phyloP scores from a whole-genome alignment of 2,888 invertebrate genomes.

The Neocrepidodera transversa region DNA sequence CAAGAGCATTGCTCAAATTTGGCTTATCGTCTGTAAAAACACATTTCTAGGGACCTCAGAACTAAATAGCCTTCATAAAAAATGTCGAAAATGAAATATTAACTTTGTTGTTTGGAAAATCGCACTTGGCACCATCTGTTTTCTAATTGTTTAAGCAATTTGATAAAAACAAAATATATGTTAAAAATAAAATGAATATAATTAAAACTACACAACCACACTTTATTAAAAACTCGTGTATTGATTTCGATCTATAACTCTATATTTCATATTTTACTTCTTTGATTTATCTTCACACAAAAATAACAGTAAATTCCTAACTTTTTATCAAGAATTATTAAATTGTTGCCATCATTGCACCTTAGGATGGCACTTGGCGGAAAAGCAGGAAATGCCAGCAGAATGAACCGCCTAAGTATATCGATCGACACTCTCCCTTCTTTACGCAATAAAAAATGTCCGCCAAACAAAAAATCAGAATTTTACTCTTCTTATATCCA shows the following conservation, averaged over 20 bases:
- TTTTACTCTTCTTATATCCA: conserved; percentile 14
- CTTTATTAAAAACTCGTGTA: no score
- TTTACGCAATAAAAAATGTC: conserved; percentile 58
- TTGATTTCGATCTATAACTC: no score
- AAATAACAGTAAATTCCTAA: no score
- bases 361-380: conserved; percentile 3
- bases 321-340: not conserved
- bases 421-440: conserved; percentile 54
- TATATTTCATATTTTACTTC: no score
- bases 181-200: no score
- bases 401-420: conserved; percentile 57
- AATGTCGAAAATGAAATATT: conserved; percentile 13
- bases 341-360: conserved; percentile 5
- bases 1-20: conserved; percentile 48
- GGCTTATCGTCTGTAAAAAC: conserved; percentile 34
- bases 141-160: not conserved
- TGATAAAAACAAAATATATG: no score
- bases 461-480: conserved; percentile 45
- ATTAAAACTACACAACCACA: no score
- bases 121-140: conserved; percentile 7
- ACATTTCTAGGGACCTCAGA: conserved; percentile 18
- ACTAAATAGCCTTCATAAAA: conserved; percentile 21
- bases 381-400: conserved; percentile 36
- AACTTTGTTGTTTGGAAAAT: conserved; percentile 3
- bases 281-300: no score